A percentile compares a stretch with the other conserved stretches of the same genome.
These are phyloP conservation scores for Pterocles burchelli DNA, from an alignment of 2,113 vertebrate genomes.

Conservation along the genomic window DNA sequence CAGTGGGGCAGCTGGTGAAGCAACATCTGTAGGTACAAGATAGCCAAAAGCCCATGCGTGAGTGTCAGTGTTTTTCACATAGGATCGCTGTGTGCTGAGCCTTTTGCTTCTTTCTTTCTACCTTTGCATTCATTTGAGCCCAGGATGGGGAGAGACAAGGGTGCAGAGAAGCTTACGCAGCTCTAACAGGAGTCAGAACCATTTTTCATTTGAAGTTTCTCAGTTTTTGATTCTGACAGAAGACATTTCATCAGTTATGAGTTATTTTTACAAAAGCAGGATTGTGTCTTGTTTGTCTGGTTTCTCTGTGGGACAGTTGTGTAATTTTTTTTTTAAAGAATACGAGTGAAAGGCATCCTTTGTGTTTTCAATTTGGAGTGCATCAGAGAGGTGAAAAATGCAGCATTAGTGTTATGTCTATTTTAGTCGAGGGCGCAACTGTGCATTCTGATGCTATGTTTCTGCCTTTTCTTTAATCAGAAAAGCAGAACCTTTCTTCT, in stretches of 20 bases:
- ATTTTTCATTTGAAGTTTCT: constrained; percentile 11
- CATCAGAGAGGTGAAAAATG: constrained; percentile 35
- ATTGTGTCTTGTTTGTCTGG: not conserved
- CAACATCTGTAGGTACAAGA: rapidly evolving
- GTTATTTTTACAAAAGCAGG: constrained; percentile 27
- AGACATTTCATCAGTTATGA: constrained; percentile 18
- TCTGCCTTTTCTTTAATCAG: constrained; percentile 25
- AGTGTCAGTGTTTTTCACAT: not conserved
- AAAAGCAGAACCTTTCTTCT: constrained; percentile 6
- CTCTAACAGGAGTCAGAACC: not conserved
- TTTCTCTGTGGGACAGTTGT: constrained; percentile 13
- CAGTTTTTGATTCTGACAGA: constrained; percentile 2
- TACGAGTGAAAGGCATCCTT: not conserved
- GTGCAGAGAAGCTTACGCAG: not conserved
- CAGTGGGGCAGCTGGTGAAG: not conserved
- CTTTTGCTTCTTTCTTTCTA: not conserved
- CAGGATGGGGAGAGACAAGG: rapidly evolving
- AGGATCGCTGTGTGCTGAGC: not conserved
- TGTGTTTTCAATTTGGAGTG: not conserved
- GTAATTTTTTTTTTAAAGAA: not conserved
- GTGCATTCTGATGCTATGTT: constrained; percentile 21
- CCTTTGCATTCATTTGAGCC: not conserved
- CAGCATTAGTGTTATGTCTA: not conserved
- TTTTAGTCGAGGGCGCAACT: constrained; percentile 15
- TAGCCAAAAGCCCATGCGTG: not conserved